Base-by-base conservation (phyloP, 2,888 invertebrate genomes). In the Allolobophora icterica region DNA sequence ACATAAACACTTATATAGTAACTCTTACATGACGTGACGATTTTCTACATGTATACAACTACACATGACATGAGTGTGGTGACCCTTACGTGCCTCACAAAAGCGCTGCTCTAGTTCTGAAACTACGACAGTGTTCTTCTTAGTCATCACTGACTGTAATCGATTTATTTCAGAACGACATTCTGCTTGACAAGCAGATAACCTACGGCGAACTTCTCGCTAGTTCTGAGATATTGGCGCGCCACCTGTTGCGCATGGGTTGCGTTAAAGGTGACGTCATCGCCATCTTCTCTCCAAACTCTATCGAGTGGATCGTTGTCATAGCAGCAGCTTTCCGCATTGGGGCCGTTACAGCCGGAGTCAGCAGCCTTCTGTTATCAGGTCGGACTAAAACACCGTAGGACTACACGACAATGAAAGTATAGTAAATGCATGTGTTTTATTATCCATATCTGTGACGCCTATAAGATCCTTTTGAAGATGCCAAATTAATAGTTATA, bases 261-360 rank as follows among this genome's bases (percentile, higher is more conserved):
- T 89, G 89, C 42, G 42, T n/a, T 17, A 33, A 33, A 17, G 42
- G 89, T 89, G 89, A 89, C 89, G 89, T 89, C 89, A 89, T 89
- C 45, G 89, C 89, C 89, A 89, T 89, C 40, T 89, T n/a, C 42
- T 30, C 89, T 33, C 89, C 35, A 33, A 89, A 89, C 17, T 42
- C 89, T 19, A 33, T 89, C n/a, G 45, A 89, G 33, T 89, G 89
- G 89, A 33, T 89, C 33, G 89, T 89, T 24, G 45, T 45, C 40
- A 40, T 89, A 13, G 45, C 40, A 42, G 89, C 89, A 38, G 89
- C n/a, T 15, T 89, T 89, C 42, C 89, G 89, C n/a, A 89, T 89
- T 19, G 89, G 45, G 30, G 89, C 42, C 38, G 42, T 89, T 6
- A 17, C 33, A 21, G 89, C 89, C 33, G 89, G 42, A 3, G 40